Percentiles rank a stretch among this genome's conserved stretches.
These are phyloP conservation scores for Candoia aspera DNA, from an alignment of 2,113 vertebrate species.

Conservation along the genomic window DNA sequence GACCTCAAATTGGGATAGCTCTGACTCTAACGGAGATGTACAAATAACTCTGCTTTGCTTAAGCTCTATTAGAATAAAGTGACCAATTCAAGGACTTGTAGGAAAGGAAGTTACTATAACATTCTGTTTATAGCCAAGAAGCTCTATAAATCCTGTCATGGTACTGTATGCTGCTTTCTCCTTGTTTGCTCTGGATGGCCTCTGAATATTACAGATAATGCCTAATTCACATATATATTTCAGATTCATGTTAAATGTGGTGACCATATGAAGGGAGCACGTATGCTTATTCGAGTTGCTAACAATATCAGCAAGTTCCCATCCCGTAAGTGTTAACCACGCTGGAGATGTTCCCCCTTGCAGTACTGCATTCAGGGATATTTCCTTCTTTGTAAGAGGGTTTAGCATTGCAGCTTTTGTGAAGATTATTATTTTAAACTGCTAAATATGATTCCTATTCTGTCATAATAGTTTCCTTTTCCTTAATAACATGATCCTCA, in stretches of 20 bases:
- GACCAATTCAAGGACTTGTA: neutral
- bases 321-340: slow-evolving; percentile 82
- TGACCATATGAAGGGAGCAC: slow-evolving; percentile 92
- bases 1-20: too few relatives aligned
- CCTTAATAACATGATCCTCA: neutral
- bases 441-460: neutral
- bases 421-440: neutral
- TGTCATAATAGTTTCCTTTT: neutral
- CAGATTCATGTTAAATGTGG: slow-evolving; percentile 92
- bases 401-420: neutral
- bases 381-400: neutral
- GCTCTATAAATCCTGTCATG: neutral
- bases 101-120: neutral
- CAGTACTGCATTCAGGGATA: neutral
- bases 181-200: neutral
- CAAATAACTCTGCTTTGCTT: too few relatives aligned
- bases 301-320: slow-evolving; percentile 99
- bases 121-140: neutral
- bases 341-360: neutral
- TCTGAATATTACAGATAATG: neutral
- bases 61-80: neutral
- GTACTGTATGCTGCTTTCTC: neutral
- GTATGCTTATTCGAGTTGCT: slow-evolving; percentile 95
- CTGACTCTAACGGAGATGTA: too few relatives aligned
- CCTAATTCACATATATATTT: slow-evolving; percentile 48